Conservation (phyloP, 2,113 vertebrate genomes). For the Salvelinus sp. region DNA sequence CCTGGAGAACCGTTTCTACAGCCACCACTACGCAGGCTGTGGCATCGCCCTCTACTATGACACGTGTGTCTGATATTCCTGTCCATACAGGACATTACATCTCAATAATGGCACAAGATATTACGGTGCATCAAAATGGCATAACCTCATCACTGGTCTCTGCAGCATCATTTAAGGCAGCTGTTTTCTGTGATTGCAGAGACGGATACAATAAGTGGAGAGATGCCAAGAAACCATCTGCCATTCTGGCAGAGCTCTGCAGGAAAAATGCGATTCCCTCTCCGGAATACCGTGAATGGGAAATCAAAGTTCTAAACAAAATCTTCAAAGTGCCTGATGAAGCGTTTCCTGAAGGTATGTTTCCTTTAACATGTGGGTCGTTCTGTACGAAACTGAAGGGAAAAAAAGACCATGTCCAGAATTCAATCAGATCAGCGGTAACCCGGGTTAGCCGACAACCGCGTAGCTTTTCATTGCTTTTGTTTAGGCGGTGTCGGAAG, state of each 20-base stretch:
- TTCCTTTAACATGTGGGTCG: not conserved
- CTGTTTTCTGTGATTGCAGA: conserved; percentile 63
- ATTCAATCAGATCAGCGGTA: too few species aligned
- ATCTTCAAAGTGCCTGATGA: conserved; percentile 87
- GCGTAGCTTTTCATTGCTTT: too few species aligned
- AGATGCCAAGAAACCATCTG: conserved; percentile 84
- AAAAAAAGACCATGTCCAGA: not conserved
- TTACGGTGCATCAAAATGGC: not conserved
- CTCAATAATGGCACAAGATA: not conserved
- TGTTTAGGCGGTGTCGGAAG: too few species aligned
- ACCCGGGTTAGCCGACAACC: too few species aligned
- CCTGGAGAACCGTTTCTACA: conserved; percentile 93
- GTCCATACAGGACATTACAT: too few species aligned
- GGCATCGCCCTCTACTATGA: conserved; percentile 85
- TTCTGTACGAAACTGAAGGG: too few species aligned
- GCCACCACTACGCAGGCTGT: conserved; percentile 84
- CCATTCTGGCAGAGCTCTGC: conserved; percentile 87
- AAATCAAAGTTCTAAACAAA: conserved; percentile 90
- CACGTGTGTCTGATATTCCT: conserved; percentile 70
- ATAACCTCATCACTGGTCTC: not conserved
- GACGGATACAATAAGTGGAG: conserved; percentile 88
- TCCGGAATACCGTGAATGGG: conserved; percentile 81
- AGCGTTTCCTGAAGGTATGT: conserved; percentile 81
- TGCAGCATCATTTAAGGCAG: not conserved
- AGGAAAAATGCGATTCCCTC: conserved; percentile 78